phyloP scores from a whole-genome alignment of 35 echinoderm and acorn worm genomes.

The Amphiura filiformis region DNA sequence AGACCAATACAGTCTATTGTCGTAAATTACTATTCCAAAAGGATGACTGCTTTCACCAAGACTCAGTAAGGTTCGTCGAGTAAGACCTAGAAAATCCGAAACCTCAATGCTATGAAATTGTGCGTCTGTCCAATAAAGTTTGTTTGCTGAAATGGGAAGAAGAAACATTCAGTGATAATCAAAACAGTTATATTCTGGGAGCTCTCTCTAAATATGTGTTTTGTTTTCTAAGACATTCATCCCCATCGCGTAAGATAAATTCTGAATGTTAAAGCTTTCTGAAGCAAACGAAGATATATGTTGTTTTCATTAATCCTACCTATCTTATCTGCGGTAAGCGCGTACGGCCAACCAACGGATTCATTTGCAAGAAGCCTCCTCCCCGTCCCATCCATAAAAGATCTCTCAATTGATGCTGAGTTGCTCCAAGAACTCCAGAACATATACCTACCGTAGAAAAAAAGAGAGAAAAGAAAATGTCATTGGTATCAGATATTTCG shows the following conservation, averaged over 20 bases:
- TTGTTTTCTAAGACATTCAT: too few relatives aligned
- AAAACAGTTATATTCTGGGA: too few relatives aligned
- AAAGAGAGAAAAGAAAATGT: too few relatives aligned
- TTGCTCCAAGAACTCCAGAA: constrained; percentile 53
- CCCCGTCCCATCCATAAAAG: constrained; percentile 55
- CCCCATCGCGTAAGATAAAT: too few relatives aligned
- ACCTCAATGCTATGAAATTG: constrained; percentile 36
- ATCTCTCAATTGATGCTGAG: constrained; percentile 65
- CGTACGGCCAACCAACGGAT: constrained; percentile 64
- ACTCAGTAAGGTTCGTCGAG: constrained; percentile 6
- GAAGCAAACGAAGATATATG: too few relatives aligned
- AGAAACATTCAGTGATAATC: too few relatives aligned
- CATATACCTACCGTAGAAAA: constrained; percentile 9
- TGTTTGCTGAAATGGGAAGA: constrained; percentile 18
- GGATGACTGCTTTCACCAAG: constrained; percentile 4
- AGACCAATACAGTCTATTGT: constrained; percentile 49
- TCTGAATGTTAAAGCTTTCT: too few relatives aligned
- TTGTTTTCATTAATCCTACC: constrained; percentile 27
- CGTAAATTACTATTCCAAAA: constrained; percentile 37
- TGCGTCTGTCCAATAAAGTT: constrained; percentile 66
- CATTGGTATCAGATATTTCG: too few relatives aligned
- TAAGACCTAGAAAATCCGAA: constrained; percentile 12
- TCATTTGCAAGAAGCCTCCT: constrained; percentile 22
- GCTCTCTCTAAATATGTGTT: too few relatives aligned
- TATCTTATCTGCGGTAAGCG: constrained; percentile 34